Conservation (phyloP, 2,888 invertebrate genomes). For the Melieria omissa region DNA sequence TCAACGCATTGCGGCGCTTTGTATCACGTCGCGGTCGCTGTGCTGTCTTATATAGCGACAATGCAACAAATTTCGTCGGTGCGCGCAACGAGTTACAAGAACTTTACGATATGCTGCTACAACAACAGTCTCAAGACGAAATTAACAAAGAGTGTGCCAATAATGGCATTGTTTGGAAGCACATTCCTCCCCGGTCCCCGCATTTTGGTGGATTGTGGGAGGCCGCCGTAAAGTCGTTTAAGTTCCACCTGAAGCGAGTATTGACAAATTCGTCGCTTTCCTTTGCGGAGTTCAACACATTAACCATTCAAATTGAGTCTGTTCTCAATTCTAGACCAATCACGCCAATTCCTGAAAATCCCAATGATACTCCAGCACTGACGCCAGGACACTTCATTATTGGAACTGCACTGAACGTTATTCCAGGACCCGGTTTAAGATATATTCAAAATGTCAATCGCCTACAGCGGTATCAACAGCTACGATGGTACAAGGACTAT, state of each 20-base stretch:
- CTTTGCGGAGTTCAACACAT: no score
- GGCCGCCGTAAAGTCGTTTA: slow-evolving; percentile 38
- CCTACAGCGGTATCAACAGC: slow-evolving; percentile 31
- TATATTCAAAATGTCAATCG: slow-evolving; percentile 20
- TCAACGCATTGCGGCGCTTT: slow-evolving; percentile 38
- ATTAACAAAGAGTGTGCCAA: slow-evolving; percentile 23
- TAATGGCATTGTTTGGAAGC: slow-evolving; percentile 36
- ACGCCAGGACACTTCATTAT: slow-evolving; percentile 41
- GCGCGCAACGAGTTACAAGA: slow-evolving; percentile 15
- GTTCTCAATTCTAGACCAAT: slow-evolving; percentile 40
- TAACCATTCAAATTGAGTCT: slow-evolving; percentile 36
- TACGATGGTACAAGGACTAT: slow-evolving; percentile 34
- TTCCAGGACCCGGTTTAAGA: slow-evolving; percentile 33
- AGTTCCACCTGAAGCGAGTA: no score
- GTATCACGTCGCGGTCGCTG: slow-evolving; percentile 36
- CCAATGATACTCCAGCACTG: slow-evolving; percentile 34
- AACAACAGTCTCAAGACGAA: slow-evolving; percentile 26
- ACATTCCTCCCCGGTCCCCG: slow-evolving; percentile 41
- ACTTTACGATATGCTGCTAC: slow-evolving; percentile 14
- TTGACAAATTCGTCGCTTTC: no score
- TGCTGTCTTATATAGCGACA: slow-evolving; percentile 32
- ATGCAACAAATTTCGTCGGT: slow-evolving; percentile 19
- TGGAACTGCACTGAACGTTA: slow-evolving; percentile 37
- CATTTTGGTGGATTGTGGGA: slow-evolving; percentile 42
- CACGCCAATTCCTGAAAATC: slow-evolving; percentile 34